These are phyloP conservation scores for Linurgus olivaceus DNA, from an alignment of 2,797 vertebrate species.

Conservation along the genomic window DNA sequence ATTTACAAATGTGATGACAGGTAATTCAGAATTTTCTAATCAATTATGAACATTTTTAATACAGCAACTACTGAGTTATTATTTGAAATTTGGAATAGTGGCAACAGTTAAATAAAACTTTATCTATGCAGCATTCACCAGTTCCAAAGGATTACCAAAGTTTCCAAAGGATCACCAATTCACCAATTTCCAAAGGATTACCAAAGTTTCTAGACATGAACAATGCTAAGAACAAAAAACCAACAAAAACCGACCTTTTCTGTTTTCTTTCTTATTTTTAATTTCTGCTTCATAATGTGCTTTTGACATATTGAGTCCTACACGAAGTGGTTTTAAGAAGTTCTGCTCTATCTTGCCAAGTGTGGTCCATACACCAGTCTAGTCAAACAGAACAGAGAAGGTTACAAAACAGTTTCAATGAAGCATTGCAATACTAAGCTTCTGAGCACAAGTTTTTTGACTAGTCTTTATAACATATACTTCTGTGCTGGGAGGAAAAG, in stretches of 20 bases:
- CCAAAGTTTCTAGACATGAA: background rate
- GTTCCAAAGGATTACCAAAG: background rate
- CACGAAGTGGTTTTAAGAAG: conserved; percentile 85
- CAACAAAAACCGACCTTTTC: conserved; percentile 71
- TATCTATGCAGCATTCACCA: background rate
- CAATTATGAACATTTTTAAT: background rate
- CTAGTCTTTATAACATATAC: background rate
- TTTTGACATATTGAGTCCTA: conserved; percentile 88
- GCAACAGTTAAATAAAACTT: background rate
- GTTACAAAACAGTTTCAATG: background rate
- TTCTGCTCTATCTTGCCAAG: conserved; percentile 80
- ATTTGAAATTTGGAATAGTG: background rate
- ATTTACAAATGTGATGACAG: background rate
- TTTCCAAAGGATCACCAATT: background rate
- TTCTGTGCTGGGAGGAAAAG: background rate
- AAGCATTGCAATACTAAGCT: background rate
- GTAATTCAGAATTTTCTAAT: background rate
- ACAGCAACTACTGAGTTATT: background rate
- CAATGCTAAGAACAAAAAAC: background rate
- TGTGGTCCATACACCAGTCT: conserved; percentile 84
- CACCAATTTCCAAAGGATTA: background rate
- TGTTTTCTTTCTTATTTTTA: conserved; percentile 82
- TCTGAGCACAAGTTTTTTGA: background rate
- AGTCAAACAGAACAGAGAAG: background rate
- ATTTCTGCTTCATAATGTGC: conserved; percentile 87